A percentile compares a stretch with the other conserved stretches of the same genome.
Conservation (phyloP, 2,888 invertebrate species). For the Mythimna loreyi region DNA sequence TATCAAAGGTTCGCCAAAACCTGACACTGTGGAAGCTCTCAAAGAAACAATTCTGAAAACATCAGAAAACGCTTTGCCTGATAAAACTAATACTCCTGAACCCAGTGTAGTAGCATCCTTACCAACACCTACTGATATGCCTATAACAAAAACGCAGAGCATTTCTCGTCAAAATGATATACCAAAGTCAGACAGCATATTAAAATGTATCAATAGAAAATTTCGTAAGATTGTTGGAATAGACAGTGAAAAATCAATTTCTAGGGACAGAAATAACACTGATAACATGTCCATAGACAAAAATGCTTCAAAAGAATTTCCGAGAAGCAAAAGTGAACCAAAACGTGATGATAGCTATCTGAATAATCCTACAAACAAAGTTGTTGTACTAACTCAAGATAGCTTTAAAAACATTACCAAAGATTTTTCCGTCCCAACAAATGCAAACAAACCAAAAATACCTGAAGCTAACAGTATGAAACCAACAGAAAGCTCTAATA, state of each 20-base stretch:
- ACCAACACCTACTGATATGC: not conserved
- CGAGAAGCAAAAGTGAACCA: conserved; percentile 18
- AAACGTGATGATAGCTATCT: not conserved
- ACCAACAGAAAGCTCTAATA: not conserved
- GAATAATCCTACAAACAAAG: not conserved
- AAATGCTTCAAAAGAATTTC: not conserved
- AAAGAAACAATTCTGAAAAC: not conserved
- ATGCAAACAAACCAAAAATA: not conserved
- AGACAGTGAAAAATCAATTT: conserved; percentile 19
- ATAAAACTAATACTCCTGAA: not conserved
- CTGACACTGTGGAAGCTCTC: not conserved
- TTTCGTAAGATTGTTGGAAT: conserved; percentile 41
- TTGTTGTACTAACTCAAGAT: not conserved
- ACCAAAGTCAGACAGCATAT: conserved; percentile 27
- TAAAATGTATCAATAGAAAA: conserved; percentile 32
- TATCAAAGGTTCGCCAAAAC: not conserved
- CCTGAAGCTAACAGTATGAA: not conserved
- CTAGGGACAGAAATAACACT: not conserved
- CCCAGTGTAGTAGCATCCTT: not conserved
- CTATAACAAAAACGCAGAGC: not conserved
- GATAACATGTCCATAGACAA: not conserved
- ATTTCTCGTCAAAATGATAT: not conserved
- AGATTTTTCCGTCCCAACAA: not conserved
- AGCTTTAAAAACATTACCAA: not conserved
- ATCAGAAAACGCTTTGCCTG: not conserved